A percentile compares a stretch with the other conserved stretches of the same genome.
Evolutionary conservation across 1,140 invertebrate species (phyloP).

Genomic region (Carposina sasakii): DNA sequence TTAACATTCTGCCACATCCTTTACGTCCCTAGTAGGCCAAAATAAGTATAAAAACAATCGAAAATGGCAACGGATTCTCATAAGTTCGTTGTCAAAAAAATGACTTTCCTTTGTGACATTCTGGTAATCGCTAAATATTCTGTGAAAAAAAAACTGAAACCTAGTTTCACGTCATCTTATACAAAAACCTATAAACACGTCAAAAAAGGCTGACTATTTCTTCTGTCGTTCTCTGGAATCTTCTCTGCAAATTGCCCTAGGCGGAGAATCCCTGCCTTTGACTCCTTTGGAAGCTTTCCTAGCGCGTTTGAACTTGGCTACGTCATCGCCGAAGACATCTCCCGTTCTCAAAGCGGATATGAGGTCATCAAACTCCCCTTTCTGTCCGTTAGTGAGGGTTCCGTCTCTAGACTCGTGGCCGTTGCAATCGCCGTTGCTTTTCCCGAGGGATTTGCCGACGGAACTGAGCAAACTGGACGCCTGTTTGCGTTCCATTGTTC

Average conservation of each 20-base stretch:
- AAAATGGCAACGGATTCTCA: slow-evolving; percentile 29
- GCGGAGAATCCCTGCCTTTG: slow-evolving; percentile 73
- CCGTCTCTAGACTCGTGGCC: slow-evolving; percentile 60
- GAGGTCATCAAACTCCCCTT: slow-evolving; percentile 97
- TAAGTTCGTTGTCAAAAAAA: slow-evolving; percentile 26
- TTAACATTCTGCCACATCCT: no score
- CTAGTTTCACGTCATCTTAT: no score
- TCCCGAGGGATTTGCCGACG: slow-evolving; percentile 74
- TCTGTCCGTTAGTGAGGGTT: slow-evolving; percentile 69
- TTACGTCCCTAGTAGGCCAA: no score
- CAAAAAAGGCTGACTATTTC: slow-evolving; percentile 44
- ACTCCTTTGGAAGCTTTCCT: slow-evolving; percentile 77
- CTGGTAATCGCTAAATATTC: no score
- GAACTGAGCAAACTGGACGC: slow-evolving; percentile 80
- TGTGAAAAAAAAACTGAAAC: no score
- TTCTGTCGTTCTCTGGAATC: slow-evolving; percentile 80
- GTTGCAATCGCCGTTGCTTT: slow-evolving; percentile 67
- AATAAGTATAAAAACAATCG: slow-evolving; percentile 18
- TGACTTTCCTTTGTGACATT: no score
- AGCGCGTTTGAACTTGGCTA: slow-evolving; percentile 91
- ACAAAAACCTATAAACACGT: no score
- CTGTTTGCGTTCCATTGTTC: slow-evolving; percentile 90
- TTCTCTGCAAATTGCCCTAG: slow-evolving; percentile 77
- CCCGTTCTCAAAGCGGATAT: slow-evolving; percentile 96
- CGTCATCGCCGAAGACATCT: slow-evolving; percentile 97